A percentile compares a stretch with the other conserved stretches of the same genome.
Conservation (phyloP, 2,113 vertebrate species). For the Rostratula benghalensis region DNA sequence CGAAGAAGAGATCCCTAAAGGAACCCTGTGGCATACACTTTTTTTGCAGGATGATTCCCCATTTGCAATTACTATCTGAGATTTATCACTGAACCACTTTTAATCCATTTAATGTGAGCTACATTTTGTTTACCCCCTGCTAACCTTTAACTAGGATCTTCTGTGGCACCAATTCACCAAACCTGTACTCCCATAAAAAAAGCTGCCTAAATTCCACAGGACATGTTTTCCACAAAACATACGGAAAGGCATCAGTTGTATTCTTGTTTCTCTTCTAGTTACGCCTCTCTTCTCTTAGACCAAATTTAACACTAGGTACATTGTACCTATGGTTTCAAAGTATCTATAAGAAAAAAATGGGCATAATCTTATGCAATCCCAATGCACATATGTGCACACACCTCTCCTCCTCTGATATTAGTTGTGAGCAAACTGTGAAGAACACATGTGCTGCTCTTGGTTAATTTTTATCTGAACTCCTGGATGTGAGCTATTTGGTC, state of each 20-base stretch:
- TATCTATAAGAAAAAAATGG: neutral
- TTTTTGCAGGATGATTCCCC: neutral
- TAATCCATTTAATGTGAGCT: neutral
- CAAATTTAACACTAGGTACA: neutral
- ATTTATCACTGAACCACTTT: neutral
- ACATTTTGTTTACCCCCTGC: neutral
- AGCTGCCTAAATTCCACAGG: neutral
- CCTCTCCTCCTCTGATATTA: neutral
- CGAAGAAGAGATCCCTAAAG: neutral
- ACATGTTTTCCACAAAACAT: neutral
- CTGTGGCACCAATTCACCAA: neutral
- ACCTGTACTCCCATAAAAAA: neutral
- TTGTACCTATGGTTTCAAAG: neutral
- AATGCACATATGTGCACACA: neutral
- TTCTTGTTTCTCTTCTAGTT: neutral
- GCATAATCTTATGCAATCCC: neutral
- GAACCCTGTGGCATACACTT: neutral
- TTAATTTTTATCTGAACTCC: neutral
- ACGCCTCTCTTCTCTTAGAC: neutral
- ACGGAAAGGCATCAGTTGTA: neutral
- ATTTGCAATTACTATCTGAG: neutral
- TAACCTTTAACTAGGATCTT: neutral
- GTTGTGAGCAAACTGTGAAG: no score
- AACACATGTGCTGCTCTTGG: no score
- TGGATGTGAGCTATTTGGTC: neutral